These are phyloP conservation scores for Odontesthes bonariensis DNA, from an alignment of 2,113 vertebrate genomes.

Conservation along the genomic window DNA sequence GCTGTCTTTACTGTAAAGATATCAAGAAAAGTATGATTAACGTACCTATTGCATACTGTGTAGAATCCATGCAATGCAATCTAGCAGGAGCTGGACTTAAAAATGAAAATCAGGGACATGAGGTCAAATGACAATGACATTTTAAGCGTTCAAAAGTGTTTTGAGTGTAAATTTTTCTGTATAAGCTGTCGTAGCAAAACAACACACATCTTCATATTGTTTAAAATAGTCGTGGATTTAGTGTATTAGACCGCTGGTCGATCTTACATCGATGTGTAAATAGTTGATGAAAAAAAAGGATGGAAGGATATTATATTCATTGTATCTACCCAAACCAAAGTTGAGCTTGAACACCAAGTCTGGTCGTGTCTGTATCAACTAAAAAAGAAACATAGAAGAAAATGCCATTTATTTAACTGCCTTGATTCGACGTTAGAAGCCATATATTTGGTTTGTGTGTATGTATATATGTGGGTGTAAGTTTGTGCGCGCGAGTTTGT, in stretches of 20 bases:
- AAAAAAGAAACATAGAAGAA: slow-evolving; percentile 80
- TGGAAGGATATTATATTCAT: slow-evolving; percentile 81
- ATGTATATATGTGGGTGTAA: slow-evolving; percentile 71
- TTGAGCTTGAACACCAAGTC: slow-evolving; percentile 87
- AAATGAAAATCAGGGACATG: slow-evolving; percentile 84
- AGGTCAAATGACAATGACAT: slow-evolving; percentile 84
- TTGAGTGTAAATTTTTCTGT: slow-evolving; percentile 79
- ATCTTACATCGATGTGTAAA: slow-evolving; percentile 87
- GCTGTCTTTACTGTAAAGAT: slow-evolving; percentile 83
- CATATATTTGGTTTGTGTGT: slow-evolving; percentile 84
- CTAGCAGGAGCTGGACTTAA: slow-evolving; percentile 82
- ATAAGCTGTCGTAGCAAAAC: slow-evolving; percentile 83
- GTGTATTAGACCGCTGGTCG: slow-evolving; percentile 88
- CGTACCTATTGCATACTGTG: slow-evolving; percentile 81
- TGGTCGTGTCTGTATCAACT: slow-evolving; percentile 85
- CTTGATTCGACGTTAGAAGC: slow-evolving; percentile 88
- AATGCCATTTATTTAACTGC: slow-evolving; percentile 87
- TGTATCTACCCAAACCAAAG: slow-evolving; percentile 87
- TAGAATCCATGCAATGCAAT: slow-evolving; percentile 85
- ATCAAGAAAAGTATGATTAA: slow-evolving; percentile 76
- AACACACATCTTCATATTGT: slow-evolving; percentile 83
- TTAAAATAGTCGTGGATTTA: slow-evolving; percentile 80
- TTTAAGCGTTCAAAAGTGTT: slow-evolving; percentile 82
- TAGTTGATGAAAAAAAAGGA: slow-evolving; percentile 75
- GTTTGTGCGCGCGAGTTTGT: slow-evolving; percentile 67